phyloP scores from a whole-genome alignment of 2,888 invertebrate genomes.

The Phalera bucephala region DNA sequence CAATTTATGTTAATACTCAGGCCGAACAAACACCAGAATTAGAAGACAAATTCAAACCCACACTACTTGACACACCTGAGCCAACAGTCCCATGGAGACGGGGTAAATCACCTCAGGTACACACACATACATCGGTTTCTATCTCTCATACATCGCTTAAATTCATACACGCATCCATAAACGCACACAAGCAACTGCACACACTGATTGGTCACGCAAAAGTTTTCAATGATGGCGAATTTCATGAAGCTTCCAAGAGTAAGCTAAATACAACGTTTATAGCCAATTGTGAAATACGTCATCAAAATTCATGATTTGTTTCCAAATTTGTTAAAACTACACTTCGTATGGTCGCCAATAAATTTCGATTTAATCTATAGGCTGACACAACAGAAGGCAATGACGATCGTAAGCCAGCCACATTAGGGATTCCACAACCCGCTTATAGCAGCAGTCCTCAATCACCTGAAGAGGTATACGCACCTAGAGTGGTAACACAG shows the following conservation, averaged over 20 bases:
- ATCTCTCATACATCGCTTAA: constrained; percentile 17
- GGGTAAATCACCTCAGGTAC: constrained; percentile 69
- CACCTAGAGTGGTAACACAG: constrained; percentile 34
- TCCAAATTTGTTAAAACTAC: constrained; percentile 21
- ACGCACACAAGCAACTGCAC: constrained; percentile 26
- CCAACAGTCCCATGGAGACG: constrained; percentile 62
- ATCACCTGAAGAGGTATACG: constrained; percentile 69
- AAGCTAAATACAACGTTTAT: neutral
- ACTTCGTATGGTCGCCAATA: constrained; percentile 69
- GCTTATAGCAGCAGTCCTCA: constrained; percentile 63
- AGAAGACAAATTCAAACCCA: constrained; percentile 70
- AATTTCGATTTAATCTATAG: constrained; percentile 70
- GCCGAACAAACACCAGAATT: constrained; percentile 74
- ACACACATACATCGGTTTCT: constrained; percentile 24
- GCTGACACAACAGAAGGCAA: constrained; percentile 64
- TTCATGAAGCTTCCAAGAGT: constrained; percentile 12
- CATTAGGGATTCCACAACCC: constrained; percentile 66
- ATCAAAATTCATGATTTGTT: constrained; percentile 10
- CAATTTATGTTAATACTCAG: constrained; percentile 44
- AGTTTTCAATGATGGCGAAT: constrained; percentile 9
- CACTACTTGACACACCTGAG: constrained; percentile 63
- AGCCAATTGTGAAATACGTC: constrained; percentile 14
- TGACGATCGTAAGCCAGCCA: constrained; percentile 55
- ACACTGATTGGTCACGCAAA: constrained; percentile 15
- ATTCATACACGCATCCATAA: constrained; percentile 28